phyloP scores from a whole-genome alignment of 2,113 vertebrate species.

The Amazona guildingii region DNA sequence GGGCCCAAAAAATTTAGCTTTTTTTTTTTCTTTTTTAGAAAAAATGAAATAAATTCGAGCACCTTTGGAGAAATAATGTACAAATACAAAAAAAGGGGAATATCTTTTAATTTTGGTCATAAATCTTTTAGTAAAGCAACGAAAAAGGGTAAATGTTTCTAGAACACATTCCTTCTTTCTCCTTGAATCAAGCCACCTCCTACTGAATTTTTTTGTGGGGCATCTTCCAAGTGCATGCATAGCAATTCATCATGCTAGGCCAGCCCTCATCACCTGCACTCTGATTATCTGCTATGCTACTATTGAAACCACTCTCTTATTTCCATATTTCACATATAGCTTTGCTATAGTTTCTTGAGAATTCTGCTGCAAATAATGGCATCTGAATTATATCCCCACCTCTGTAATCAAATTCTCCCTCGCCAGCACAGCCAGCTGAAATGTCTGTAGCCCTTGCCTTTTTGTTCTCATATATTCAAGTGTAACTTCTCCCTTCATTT shows the following conservation, averaged over 20 bases:
- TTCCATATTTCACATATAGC: background rate
- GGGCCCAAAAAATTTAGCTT: background rate
- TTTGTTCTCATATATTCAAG: background rate
- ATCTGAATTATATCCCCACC: background rate
- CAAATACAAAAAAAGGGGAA: background rate
- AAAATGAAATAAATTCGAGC: background rate
- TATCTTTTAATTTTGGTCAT: background rate
- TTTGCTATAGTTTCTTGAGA: background rate
- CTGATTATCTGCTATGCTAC: background rate
- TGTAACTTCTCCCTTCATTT: background rate
- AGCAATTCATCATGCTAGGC: background rate
- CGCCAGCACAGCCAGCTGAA: background rate
- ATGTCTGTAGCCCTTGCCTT: background rate
- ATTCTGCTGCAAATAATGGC: background rate
- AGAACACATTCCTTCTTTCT: background rate
- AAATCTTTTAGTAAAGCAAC: background rate
- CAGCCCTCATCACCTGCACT: background rate
- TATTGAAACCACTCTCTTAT: background rate
- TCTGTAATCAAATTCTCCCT: background rate
- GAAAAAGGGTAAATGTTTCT: background rate
- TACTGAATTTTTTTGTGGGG: background rate
- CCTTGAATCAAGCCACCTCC: background rate
- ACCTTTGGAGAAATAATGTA: background rate
- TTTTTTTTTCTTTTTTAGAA: background rate
- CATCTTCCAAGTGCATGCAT: background rate